Percentiles rank a stretch among this genome's conserved stretches.
Conservation (phyloP, 2,888 invertebrate species). For the Altica lythri region DNA sequence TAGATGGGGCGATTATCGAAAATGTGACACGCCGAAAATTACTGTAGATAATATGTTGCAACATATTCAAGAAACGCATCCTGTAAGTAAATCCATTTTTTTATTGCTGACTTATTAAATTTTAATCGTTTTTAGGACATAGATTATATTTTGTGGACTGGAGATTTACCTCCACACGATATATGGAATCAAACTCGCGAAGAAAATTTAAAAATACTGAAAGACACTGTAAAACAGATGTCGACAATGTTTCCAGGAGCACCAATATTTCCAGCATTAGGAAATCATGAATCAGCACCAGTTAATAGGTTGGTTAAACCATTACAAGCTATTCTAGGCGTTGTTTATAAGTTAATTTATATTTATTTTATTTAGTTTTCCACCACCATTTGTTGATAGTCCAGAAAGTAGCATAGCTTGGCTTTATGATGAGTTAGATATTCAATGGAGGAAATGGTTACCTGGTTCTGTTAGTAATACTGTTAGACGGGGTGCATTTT, state of each 20-base stretch:
- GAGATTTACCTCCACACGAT: slow-evolving; percentile 95
- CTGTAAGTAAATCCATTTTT: slow-evolving; percentile 60
- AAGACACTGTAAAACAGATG: slow-evolving; percentile 85
- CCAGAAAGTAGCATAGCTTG: slow-evolving; percentile 85
- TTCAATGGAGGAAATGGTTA: slow-evolving; percentile 91
- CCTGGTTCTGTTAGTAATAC: slow-evolving; percentile 86
- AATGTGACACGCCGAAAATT: slow-evolving; percentile 91
- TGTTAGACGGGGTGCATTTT: slow-evolving; percentile 86
- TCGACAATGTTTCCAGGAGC: slow-evolving; percentile 86
- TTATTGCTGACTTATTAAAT: neutral
- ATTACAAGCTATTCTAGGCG: neutral
- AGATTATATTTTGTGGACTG: slow-evolving; percentile 94
- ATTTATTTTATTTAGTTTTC: slow-evolving; percentile 80
- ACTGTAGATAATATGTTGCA: slow-evolving; percentile 92
- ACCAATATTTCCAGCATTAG: slow-evolving; percentile 92
- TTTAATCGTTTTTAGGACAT: slow-evolving; percentile 68
- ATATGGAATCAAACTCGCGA: slow-evolving; percentile 92
- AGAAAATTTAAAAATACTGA: slow-evolving; percentile 83
- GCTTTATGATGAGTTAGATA: slow-evolving; percentile 89
- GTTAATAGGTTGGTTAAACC: slow-evolving; percentile 76
- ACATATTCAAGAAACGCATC: slow-evolving; percentile 84
- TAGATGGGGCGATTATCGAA: slow-evolving; percentile 94
- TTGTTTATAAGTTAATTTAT: neutral
- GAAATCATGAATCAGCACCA: slow-evolving; percentile 96
- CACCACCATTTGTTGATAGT: slow-evolving; percentile 81